Evolutionary conservation across 1,140 invertebrate species (phyloP).

Genomic region (Vollenhovia emeryi): DNA sequence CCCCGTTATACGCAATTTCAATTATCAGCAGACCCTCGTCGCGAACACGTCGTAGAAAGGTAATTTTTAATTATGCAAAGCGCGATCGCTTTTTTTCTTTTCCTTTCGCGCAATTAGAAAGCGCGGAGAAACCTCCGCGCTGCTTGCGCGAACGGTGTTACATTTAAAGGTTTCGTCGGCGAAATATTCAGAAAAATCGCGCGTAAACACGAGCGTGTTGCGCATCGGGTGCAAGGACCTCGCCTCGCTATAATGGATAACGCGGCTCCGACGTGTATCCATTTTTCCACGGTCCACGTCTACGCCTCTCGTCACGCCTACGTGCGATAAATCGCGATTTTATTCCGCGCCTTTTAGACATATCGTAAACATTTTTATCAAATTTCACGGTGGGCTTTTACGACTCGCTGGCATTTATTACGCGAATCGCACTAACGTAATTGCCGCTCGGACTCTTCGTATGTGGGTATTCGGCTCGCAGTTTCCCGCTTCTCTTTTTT

Average conservation of each 20-base stretch:
- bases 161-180: conserved; percentile 13
- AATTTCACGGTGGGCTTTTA: neutral
- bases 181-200: conserved; percentile 22
- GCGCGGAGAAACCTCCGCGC: conserved; percentile 20
- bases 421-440: neutral
- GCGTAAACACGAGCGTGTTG: neutral
- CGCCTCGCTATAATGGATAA: neutral
- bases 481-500: conserved; percentile 20
- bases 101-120: conserved; percentile 25
- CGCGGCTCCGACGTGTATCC: neutral
- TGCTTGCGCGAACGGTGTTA: conserved; percentile 8
- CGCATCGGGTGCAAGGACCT: neutral
- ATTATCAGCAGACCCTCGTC: neutral
- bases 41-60: neutral
- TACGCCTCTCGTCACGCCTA: neutral
- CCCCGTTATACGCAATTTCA: neutral
- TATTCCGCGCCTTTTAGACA: neutral
- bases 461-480: neutral
- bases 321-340: conserved; percentile 1
- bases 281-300: conserved; percentile 2
- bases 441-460: neutral
- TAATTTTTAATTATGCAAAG: conserved; percentile 48
- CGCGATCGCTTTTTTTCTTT: neutral
- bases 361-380: neutral
- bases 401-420: neutral